Conservation (phyloP, 2,797 vertebrate species). For the Dipus sagitta region DNA sequence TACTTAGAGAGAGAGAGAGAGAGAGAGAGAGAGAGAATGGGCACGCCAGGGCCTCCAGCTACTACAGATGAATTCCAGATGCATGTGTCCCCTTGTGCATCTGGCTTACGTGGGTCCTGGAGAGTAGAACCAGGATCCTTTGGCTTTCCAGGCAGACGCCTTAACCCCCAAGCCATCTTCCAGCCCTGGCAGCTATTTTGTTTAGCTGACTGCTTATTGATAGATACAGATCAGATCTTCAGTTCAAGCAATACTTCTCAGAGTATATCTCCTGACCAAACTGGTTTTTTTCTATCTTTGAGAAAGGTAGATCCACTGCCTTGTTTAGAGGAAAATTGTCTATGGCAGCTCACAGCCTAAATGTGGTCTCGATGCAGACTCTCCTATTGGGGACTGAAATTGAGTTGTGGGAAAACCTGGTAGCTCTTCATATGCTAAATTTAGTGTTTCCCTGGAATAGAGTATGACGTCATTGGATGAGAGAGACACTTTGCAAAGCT, state of each 20-base stretch:
- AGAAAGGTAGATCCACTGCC: not conserved
- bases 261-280: not conserved
- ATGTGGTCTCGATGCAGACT: not conserved
- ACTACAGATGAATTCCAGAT: too few relatives aligned
- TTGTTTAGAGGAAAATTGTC: not conserved
- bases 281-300: not conserved
- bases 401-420: not conserved
- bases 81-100: too few relatives aligned
- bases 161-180: too few relatives aligned
- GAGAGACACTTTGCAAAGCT: not conserved
- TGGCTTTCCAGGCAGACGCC: too few relatives aligned
- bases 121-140: too few relatives aligned
- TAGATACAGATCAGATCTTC: not conserved
- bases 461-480: not conserved
- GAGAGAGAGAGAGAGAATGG: too few relatives aligned
- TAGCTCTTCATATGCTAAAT: not conserved
- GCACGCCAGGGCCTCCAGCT: too few relatives aligned
- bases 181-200: not conserved
- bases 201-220: not conserved
- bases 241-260: not conserved
- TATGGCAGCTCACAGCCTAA: not conserved
- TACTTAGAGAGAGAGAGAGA: too few relatives aligned
- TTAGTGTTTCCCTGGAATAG: not conserved
- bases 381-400: not conserved
- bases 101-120: too few relatives aligned